phyloP scores from a whole-genome alignment of 2,888 invertebrate species.

The Cryptocephalus primarius region DNA sequence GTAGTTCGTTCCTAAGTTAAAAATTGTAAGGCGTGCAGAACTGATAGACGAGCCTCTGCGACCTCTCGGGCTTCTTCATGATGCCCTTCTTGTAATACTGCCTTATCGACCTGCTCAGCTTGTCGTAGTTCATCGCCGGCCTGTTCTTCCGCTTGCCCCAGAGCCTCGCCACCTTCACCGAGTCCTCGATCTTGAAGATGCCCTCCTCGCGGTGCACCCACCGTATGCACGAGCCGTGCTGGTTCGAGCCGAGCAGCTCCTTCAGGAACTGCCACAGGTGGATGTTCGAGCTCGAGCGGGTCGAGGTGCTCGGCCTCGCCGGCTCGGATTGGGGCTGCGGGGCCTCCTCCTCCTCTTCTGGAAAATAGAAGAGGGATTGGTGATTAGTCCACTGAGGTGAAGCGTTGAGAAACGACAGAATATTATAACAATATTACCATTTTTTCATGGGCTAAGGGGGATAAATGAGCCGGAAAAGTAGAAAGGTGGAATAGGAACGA shows the following conservation, averaged over 20 bases:
- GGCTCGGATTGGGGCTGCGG: slow-evolving; percentile 24
- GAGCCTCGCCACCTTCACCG: slow-evolving; percentile 88
- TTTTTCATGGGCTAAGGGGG: not conserved
- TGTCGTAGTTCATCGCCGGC: slow-evolving; percentile 99
- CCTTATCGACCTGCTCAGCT: slow-evolving; percentile 90
- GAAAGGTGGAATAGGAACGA: too few relatives aligned
- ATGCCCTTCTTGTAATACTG: slow-evolving; percentile 99
- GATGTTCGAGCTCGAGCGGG: slow-evolving; percentile 69
- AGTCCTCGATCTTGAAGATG: slow-evolving; percentile 98
- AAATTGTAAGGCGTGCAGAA: slow-evolving; percentile 92
- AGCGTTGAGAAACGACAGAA: too few relatives aligned
- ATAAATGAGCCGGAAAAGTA: not conserved
- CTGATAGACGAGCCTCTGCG: slow-evolving; percentile 96
- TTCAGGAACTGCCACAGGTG: slow-evolving; percentile 99
- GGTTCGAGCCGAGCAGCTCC: slow-evolving; percentile 82
- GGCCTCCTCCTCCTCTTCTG: slow-evolving; percentile 41
- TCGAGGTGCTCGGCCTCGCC: slow-evolving; percentile 26
- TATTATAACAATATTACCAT: not conserved
- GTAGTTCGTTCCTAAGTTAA: slow-evolving; percentile 34
- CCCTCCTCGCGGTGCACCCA: slow-evolving; percentile 94
- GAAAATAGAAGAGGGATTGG: not conserved
- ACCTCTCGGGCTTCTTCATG: slow-evolving; percentile 97
- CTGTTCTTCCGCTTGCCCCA: slow-evolving; percentile 98
- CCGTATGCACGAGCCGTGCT: slow-evolving; percentile 90
- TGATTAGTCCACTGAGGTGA: too few relatives aligned